phyloP scores from a whole-genome alignment of 1,140 invertebrate genomes.

The Drosophila sechellia region DNA sequence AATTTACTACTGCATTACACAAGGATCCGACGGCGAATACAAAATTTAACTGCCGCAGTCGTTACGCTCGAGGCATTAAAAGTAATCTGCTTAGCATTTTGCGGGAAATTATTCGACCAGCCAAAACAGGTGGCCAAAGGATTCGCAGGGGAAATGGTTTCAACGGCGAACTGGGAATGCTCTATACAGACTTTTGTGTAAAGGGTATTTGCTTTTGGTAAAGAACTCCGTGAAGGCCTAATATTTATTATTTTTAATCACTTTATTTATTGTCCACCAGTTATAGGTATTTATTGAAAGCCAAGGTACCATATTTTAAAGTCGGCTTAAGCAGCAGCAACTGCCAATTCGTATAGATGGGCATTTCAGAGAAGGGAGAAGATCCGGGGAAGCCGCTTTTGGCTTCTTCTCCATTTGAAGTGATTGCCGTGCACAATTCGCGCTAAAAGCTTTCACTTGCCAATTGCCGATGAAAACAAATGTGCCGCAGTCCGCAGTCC shows the following conservation, averaged over 20 bases:
- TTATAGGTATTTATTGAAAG: background rate
- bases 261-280: background rate
- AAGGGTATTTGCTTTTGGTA: too few species aligned
- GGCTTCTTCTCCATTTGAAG: constrained; percentile 50
- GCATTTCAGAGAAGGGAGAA: background rate
- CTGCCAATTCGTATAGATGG: background rate
- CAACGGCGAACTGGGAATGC: background rate
- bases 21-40: constrained; percentile 37
- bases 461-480: constrained; percentile 80
- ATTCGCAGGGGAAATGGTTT: background rate
- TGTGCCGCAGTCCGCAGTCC: constrained; percentile 67
- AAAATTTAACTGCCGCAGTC: constrained; percentile 77
- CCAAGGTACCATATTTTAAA: constrained; percentile 4
- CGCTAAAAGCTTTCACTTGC: constrained; percentile 78
- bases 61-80: constrained; percentile 62
- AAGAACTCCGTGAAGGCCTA: too few species aligned
- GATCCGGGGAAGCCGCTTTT: constrained; percentile 21
- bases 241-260: background rate
- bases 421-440: constrained; percentile 73
- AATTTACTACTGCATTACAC: constrained; percentile 50
- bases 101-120: constrained; percentile 63
- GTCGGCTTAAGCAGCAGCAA: constrained; percentile 13
- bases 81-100: constrained; percentile 74
- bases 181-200: background rate
- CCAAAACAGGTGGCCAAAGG: constrained; percentile 55